Percentiles rank a stretch among this genome's conserved stretches.
Conservation (phyloP, 2,797 vertebrate genomes). For the Allobates femoralis region DNA sequence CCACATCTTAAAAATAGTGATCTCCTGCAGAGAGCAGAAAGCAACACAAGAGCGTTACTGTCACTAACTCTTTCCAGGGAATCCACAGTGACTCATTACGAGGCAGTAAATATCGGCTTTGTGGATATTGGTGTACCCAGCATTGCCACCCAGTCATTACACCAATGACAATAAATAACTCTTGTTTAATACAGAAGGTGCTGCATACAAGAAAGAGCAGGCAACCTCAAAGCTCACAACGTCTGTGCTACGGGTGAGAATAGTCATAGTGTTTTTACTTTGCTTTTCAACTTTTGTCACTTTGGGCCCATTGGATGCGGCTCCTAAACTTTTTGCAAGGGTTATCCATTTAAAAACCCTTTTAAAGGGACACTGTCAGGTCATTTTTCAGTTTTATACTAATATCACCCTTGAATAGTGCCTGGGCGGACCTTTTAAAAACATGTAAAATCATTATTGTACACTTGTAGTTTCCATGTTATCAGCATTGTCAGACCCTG, state of each 20-base stretch:
- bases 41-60: constrained; percentile 52
- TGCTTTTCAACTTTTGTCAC: background rate
- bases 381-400: too few species aligned
- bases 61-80: constrained; percentile 55
- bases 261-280: background rate
- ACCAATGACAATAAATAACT: constrained; percentile 22
- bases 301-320: too few species aligned
- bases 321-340: too few species aligned
- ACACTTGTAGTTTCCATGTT: too few species aligned
- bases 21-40: constrained; percentile 48
- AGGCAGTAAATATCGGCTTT: constrained; percentile 36
- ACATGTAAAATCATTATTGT: too few species aligned
- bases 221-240: background rate
- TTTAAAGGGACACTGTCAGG: too few species aligned
- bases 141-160: constrained; percentile 43
- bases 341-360: too few species aligned
- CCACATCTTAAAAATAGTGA: constrained; percentile 60
- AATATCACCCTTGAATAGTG: too few species aligned
- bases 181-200: constrained; percentile 13
- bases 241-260: background rate
- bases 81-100: constrained; percentile 45
- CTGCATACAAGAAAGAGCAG: background rate
- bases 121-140: constrained; percentile 10
- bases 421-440: too few species aligned
- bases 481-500: too few species aligned